phyloP scores from a whole-genome alignment of 2,888 invertebrate genomes.

The Pteria penguin region DNA sequence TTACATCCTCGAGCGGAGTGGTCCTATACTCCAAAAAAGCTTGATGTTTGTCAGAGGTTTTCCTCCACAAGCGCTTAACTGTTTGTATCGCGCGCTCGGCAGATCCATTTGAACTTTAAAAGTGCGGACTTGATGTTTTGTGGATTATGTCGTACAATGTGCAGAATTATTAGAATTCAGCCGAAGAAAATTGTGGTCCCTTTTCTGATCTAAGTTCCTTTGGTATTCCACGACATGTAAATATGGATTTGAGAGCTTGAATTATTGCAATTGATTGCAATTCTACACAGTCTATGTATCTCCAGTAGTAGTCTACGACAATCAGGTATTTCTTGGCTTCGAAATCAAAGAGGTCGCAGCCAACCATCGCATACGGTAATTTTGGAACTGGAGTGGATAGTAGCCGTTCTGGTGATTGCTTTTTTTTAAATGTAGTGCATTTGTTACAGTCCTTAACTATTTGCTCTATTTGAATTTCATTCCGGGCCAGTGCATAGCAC shows the following conservation, averaged over 20 bases:
- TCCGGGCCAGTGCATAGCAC: slow-evolving; percentile 42
- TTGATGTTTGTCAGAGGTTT: slow-evolving; percentile 26
- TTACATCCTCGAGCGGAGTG: slow-evolving; percentile 2
- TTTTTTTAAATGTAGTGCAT: slow-evolving; percentile 33
- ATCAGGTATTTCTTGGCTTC: background rate
- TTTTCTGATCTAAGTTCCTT: background rate
- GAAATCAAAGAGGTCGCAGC: slow-evolving; percentile 24
- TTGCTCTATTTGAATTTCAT: slow-evolving; percentile 42
- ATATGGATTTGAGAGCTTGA: background rate
- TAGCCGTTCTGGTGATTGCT: slow-evolving; percentile 35
- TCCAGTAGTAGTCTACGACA: background rate
- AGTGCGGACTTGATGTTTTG: background rate
- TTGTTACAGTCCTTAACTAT: slow-evolving; percentile 36
- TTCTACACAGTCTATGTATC: background rate
- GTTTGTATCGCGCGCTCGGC: background rate
- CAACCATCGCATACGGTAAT: slow-evolving; percentile 36
- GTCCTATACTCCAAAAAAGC: slow-evolving; percentile 4
- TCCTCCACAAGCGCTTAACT: slow-evolving; percentile 30
- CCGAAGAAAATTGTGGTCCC: background rate
- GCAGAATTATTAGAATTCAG: slow-evolving; percentile 9
- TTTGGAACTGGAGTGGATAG: slow-evolving; percentile 36
- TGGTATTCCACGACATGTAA: slow-evolving; percentile 5
- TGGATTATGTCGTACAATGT: background rate
- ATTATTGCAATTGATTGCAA: too few relatives aligned
- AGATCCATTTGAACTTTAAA: background rate